Evolutionary conservation across 1,140 invertebrate species (phyloP).

Genomic region (Dendroctonus ponderosae): DNA sequence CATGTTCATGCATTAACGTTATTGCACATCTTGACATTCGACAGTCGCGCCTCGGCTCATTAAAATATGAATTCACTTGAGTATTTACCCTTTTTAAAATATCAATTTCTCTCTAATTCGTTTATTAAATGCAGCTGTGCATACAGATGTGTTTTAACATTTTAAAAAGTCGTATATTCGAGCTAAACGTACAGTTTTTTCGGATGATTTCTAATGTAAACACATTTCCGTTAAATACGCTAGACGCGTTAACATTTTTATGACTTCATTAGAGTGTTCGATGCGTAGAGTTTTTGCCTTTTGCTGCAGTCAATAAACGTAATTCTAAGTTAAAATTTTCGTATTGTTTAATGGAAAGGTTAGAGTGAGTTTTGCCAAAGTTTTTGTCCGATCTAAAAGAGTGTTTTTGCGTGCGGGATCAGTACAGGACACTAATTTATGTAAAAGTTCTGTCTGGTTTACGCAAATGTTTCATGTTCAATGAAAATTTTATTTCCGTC

Average conservation of each 20-base stretch:
- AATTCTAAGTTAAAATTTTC: no score
- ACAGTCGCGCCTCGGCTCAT: not conserved
- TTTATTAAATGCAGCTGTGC: constrained; percentile 35
- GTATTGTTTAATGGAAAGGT: no score
- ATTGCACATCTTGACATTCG: not conserved
- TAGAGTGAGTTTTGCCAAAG: no score
- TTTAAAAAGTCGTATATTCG: constrained; percentile 17
- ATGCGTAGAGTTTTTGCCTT: no score
- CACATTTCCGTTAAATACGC: constrained; percentile 28
- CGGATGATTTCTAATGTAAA: constrained; percentile 30
- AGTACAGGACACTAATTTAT: no score
- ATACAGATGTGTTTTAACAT: constrained; percentile 26
- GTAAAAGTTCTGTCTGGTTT: no score
- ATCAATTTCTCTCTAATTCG: constrained; percentile 32
- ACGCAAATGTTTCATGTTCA: no score
- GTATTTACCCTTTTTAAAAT: constrained; percentile 20
- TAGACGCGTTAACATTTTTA: constrained; percentile 33
- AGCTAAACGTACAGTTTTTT: constrained; percentile 16
- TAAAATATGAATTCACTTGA: constrained; percentile 2
- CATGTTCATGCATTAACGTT: not conserved
- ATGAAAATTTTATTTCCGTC: no score
- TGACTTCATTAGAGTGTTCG: constrained; percentile 31
- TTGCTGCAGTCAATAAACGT: no score
- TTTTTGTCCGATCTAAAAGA: no score
- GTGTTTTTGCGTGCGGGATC: no score